A percentile compares a stretch with the other conserved stretches of the same genome.
phyloP scores from a whole-genome alignment of 2,797 vertebrate species.

The Linurgus olivaceus region DNA sequence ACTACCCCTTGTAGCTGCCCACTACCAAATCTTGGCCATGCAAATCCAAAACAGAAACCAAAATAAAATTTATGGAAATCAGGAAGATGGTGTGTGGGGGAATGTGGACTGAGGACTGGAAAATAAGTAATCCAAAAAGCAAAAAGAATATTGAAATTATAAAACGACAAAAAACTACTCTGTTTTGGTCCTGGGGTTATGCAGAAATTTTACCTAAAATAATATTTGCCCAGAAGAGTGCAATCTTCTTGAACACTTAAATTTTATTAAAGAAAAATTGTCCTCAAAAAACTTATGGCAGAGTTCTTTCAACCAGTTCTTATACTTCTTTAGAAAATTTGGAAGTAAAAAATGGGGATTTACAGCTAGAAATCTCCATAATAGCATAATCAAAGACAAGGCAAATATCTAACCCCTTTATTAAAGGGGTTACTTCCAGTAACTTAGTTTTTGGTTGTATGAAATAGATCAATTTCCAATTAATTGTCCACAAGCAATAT shows the following conservation, averaged over 20 bases:
- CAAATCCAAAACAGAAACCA: not conserved
- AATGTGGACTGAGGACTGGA: fast-evolving
- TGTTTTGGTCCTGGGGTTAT: not conserved
- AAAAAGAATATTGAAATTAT: not conserved
- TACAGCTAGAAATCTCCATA: not conserved
- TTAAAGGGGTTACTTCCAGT: not conserved
- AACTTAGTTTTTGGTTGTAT: not conserved
- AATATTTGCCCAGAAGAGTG: not conserved
- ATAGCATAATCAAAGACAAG: not conserved
- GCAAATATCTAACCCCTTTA: not conserved
- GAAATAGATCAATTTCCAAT: not conserved
- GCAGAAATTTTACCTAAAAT: not conserved
- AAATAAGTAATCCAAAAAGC: not conserved
- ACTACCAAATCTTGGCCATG: too few relatives aligned
- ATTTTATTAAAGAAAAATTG: not conserved
- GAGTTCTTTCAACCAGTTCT: not conserved
- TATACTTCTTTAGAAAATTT: not conserved
- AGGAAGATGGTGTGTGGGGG: fast-evolving
- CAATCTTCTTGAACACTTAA: not conserved
- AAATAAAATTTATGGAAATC: not conserved
- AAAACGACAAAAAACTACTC: not conserved
- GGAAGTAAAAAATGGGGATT: not conserved
- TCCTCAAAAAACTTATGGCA: not conserved
- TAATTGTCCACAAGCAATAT: not conserved
- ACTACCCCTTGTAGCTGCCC: fast-evolving